These are phyloP conservation scores for Gymnogyps californianus DNA, from an alignment of 2,113 vertebrate species.

Conservation along the genomic window DNA sequence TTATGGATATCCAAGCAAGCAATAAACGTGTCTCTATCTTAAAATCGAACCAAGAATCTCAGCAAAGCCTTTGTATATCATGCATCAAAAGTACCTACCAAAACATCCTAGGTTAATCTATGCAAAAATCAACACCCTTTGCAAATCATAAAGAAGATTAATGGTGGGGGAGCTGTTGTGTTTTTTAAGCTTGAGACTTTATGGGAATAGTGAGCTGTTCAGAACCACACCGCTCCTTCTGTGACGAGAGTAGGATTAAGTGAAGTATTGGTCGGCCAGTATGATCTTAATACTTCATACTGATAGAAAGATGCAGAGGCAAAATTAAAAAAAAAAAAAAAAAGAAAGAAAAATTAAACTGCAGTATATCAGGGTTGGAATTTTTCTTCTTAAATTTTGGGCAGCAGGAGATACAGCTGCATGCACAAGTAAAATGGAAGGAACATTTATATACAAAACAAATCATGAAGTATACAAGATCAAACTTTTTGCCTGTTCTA, in stretches of 20 bases:
- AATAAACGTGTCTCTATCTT: background rate
- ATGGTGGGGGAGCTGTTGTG: fast-evolving
- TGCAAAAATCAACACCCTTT: background rate
- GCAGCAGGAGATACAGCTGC: background rate
- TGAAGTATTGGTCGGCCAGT: background rate
- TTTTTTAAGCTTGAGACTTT: background rate
- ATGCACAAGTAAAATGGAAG: background rate
- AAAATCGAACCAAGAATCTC: background rate
- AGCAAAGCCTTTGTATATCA: background rate
- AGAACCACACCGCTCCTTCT: background rate
- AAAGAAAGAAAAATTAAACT: background rate
- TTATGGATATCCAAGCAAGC: background rate
- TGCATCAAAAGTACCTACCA: background rate
- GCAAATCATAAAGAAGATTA: background rate
- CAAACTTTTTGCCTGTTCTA: background rate
- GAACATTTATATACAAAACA: background rate
- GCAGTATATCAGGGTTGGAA: background rate
- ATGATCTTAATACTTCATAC: background rate
- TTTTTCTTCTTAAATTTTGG: background rate
- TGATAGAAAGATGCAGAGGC: background rate
- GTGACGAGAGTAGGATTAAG: background rate
- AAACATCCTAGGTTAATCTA: background rate
- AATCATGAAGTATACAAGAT: background rate
- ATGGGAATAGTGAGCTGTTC: background rate
- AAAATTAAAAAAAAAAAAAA: background rate